Evolutionary conservation across 2,888 invertebrate genomes (phyloP), one percentile per base, ranked within the genome.

Genomic region (Romanomermis culicivorax): DNA sequence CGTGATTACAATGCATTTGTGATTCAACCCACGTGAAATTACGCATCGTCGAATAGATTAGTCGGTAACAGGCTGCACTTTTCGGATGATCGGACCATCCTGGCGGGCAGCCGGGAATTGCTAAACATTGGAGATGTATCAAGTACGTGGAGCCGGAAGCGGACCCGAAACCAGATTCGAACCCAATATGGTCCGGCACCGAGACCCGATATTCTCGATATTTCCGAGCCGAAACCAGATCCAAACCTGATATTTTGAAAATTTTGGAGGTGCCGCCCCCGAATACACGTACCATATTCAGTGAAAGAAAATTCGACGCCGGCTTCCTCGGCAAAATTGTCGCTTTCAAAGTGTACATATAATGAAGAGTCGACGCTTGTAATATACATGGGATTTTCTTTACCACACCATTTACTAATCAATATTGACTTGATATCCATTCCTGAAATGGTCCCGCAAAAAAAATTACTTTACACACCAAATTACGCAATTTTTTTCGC

Each of bases 1-100:
- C 54, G 50, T 54, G 36, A 20, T 23, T 29, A 30, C 54, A 54
- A 25, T 51, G 54, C 26, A 2, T 3, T 51, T 54, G 54, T 29
- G 54, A 49, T n/a, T 29, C 3, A 27, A 49, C 29, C 50, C 50
- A 49, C 29, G 50, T 49, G 7, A 45, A 45, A 11, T 11, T 11
- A 29, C 27, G 27, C 7, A 27, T 3, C 23, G 36, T 11, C 23
- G 47, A 23, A 7, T 11, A 45, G 47, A 27, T 29, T 23, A 49
- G 29, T 27, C 29, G 26, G 29, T 49, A 49, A 23, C 50, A 49
- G 11, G 4, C 23, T 4, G 14, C 47, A 17, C 17, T 45, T 7
- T 11, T 14, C 50, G 11, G 4, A 27, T 11, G 11, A 3, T 11
- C 23, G 2, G 11, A 2, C 54, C 54, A 54, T 2, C 50, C 36